Percentiles rank a stretch among this genome's conserved stretches.
These are phyloP conservation scores for Pristionchus japonicus DNA, from an alignment of 2,888 invertebrate genomes.

Conservation along the genomic window DNA sequence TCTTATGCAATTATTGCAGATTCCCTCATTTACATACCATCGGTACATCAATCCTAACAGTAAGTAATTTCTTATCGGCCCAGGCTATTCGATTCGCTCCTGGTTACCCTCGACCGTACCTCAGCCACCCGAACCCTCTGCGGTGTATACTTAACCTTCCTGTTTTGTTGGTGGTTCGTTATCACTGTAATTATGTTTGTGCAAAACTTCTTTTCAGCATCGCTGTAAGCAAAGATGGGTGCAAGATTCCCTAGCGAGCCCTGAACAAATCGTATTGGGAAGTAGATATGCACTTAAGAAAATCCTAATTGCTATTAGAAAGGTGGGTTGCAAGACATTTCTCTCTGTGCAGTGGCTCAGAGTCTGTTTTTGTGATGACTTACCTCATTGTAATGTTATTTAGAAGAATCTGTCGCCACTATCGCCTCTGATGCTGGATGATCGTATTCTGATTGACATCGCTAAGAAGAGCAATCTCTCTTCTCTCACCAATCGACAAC, in stretches of 20 bases:
- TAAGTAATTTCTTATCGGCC: not conserved
- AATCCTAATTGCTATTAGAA: not conserved
- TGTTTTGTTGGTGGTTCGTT: not conserved
- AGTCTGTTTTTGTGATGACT: no score
- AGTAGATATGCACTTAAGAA: not conserved
- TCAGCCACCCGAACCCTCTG: not conserved
- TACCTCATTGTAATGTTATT: no score
- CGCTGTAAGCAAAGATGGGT: not conserved
- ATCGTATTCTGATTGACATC: not conserved
- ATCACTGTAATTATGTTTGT: no score
- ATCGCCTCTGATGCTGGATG: not conserved
- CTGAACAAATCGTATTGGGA: not conserved
- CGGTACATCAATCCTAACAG: no score
- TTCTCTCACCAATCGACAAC: not conserved
- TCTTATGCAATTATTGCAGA: no score
- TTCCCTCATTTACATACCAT: no score
- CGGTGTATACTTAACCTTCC: not conserved
- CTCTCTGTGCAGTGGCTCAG: no score
- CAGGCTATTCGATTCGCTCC: not conserved
- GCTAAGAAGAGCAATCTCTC: not conserved
- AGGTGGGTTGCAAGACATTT: not conserved
- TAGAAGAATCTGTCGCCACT: slow-evolving; percentile 24
- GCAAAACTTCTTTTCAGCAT: not conserved
- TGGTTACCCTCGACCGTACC: not conserved
- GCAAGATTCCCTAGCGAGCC: not conserved